These are phyloP conservation scores for Brachionus angularis DNA, from an alignment of 1,140 invertebrate species.

Conservation along the genomic window DNA sequence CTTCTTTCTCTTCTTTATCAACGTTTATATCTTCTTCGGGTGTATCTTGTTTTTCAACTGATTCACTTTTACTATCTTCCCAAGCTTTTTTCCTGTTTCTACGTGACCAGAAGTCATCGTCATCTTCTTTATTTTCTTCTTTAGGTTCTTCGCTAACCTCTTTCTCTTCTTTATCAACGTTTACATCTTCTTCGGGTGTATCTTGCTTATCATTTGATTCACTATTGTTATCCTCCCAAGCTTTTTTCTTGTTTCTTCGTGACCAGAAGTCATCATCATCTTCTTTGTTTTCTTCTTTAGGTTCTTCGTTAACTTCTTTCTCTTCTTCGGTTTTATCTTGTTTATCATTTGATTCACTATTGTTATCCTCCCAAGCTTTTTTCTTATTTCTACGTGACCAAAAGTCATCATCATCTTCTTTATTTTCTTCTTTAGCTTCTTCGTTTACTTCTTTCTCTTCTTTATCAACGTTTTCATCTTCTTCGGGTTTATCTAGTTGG, in stretches of 20 bases:
- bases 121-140: not conserved
- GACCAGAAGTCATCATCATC: not conserved
- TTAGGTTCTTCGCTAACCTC: not conserved
- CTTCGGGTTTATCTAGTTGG: not conserved
- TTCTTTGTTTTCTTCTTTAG: not conserved
- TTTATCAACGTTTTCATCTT: conserved; percentile 6
- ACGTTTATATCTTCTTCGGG: not conserved
- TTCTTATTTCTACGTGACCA: no score
- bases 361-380: no score
- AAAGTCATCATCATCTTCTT: no score
- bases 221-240: not conserved
- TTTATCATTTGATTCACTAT: not conserved
- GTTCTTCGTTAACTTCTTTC: not conserved
- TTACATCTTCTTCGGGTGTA: no score
- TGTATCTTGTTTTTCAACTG: not conserved
- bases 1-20: not conserved
- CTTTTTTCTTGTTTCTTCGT: not conserved
- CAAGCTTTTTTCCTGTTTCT: not conserved
- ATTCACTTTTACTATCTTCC: not conserved
- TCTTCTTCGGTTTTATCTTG: not conserved
- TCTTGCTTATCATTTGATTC: conserved; percentile 14
- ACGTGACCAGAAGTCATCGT: not conserved
- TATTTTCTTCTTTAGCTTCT: not conserved
- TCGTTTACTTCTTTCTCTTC: not conserved
- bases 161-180: not conserved